Conservation (phyloP, 2,113 vertebrate genomes). For the Notarius quadriscutis region DNA sequence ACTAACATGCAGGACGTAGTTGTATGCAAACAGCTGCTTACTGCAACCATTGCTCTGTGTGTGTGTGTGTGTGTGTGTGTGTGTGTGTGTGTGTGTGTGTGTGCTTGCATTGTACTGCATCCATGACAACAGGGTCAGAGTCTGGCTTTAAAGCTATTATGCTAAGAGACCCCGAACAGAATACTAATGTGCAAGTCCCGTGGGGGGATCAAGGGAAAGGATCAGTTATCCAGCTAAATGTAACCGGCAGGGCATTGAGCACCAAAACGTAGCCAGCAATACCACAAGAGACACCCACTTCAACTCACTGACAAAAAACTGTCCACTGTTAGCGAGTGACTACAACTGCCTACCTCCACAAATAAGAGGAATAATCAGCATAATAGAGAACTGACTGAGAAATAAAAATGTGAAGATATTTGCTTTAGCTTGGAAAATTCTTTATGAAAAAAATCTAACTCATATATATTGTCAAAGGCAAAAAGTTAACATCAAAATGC, state of each 20-base stretch:
- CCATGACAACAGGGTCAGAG: slow-evolving; percentile 81
- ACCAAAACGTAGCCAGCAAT: slow-evolving; percentile 31
- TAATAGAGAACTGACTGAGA: not conserved
- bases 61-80: slow-evolving; percentile 41
- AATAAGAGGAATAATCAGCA: not conserved
- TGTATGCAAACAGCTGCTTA: slow-evolving; percentile 57
- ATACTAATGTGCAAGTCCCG: slow-evolving; percentile 76
- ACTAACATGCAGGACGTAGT: not conserved
- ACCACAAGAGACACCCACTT: slow-evolving; percentile 26
- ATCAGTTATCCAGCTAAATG: slow-evolving; percentile 75
- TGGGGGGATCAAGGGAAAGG: slow-evolving; percentile 74
- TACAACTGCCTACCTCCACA: not conserved
- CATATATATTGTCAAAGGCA: not conserved
- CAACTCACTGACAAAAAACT: not conserved
- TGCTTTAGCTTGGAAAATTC: not conserved
- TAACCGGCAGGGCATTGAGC: slow-evolving; percentile 52
- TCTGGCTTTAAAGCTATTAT: slow-evolving; percentile 82
- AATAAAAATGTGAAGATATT: not conserved
- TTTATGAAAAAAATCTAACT: not conserved
- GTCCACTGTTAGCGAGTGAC: not conserved
- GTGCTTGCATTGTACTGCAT: slow-evolving; percentile 67
- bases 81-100: slow-evolving; percentile 32
- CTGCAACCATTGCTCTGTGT: slow-evolving; percentile 26
- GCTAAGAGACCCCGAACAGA: slow-evolving; percentile 77
- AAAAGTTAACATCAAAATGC: not conserved